phyloP scores from a whole-genome alignment of 1,140 invertebrate genomes.

The Samia ricini region DNA sequence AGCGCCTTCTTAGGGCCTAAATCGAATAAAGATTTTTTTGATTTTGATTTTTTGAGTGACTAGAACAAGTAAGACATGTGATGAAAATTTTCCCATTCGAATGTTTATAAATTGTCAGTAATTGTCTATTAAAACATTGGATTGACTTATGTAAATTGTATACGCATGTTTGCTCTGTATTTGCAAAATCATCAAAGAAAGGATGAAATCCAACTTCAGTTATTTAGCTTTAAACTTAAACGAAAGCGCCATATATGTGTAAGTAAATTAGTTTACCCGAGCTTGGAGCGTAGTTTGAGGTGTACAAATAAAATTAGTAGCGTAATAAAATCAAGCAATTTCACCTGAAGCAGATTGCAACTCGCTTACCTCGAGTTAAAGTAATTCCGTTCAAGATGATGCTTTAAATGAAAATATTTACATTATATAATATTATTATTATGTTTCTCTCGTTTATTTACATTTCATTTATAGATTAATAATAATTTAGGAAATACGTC shows the following conservation, averaged over 20 bases:
- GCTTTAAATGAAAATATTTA: not conserved
- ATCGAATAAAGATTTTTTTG: no score
- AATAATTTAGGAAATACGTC: no score
- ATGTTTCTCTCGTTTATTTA: not conserved
- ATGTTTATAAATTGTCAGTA: no score
- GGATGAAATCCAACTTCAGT: not conserved
- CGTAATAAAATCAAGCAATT: slow-evolving; percentile 25
- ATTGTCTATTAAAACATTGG: no score
- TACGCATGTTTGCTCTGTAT: not conserved
- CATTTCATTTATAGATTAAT: not conserved
- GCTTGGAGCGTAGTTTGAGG: not conserved
- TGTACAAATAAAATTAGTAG: slow-evolving; percentile 22
- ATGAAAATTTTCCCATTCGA: no score
- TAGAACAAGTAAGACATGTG: no score
- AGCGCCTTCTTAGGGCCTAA: no score
- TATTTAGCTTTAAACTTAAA: not conserved
- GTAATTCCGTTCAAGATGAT: not conserved
- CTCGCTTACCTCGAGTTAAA: not conserved
- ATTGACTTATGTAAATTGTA: no score
- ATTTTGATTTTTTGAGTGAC: no score
- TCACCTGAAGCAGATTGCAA: slow-evolving; percentile 11
- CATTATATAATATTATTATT: no score
- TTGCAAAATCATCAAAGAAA: not conserved
- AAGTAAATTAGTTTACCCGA: slow-evolving; percentile 1
- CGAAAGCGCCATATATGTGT: not conserved